A percentile compares a stretch with the other conserved stretches of the same genome.
These are phyloP conservation scores for Myrmecophaga tridactyla DNA, from an alignment of 2,113 vertebrate genomes.

Conservation along the genomic window DNA sequence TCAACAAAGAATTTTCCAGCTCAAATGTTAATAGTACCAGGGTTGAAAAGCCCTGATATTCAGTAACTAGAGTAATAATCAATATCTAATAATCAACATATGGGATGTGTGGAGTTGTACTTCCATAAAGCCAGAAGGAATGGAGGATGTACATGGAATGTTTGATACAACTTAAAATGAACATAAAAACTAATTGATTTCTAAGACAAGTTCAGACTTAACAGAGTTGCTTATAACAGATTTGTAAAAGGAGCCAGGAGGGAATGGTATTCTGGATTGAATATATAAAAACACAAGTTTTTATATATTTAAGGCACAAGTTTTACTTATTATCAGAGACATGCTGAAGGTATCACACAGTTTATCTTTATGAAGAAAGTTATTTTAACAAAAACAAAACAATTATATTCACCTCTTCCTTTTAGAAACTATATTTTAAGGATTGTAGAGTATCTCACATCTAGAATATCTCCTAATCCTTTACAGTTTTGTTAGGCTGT, in stretches of 20 bases:
- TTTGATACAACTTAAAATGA: slow-evolving; percentile 34
- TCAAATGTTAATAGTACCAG: neutral
- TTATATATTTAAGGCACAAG: neutral
- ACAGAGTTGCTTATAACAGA: neutral
- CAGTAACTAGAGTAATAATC: slow-evolving; percentile 13
- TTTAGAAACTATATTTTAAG: neutral
- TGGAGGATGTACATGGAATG: neutral
- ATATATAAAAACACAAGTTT: neutral
- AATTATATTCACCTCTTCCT: neutral
- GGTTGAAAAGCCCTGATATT: neutral
- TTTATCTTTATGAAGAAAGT: neutral
- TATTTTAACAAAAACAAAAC: neutral
- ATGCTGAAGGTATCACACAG: neutral
- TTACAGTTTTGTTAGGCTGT: neutral
- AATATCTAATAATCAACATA: slow-evolving; percentile 4
- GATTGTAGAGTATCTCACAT: neutral
- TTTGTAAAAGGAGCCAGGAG: neutral
- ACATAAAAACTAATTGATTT: slow-evolving; percentile 26
- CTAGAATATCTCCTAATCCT: neutral
- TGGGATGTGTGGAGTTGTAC: neutral
- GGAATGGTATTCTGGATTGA: neutral
- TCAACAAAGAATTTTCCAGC: neutral
- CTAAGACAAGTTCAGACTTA: neutral
- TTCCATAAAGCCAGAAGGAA: neutral
- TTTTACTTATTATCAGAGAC: neutral